These are phyloP conservation scores for Chelonus insularis DNA, from an alignment of 1,140 invertebrate genomes.

Conservation along the genomic window DNA sequence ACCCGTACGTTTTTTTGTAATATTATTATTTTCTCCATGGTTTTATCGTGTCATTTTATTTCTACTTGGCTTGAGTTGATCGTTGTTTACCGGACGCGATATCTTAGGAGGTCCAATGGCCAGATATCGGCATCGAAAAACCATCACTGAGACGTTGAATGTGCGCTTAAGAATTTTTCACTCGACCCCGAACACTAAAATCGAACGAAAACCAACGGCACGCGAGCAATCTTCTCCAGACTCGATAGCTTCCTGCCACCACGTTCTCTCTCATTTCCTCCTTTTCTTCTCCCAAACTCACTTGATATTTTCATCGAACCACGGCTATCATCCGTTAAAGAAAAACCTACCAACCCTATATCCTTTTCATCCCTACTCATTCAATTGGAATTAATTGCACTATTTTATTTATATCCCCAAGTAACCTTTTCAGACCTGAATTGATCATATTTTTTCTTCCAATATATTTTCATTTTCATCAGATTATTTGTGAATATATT, in stretches of 20 bases:
- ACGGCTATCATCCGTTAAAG: slow-evolving; percentile 6
- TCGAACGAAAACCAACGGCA: slow-evolving; percentile 29
- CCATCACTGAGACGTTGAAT: background rate
- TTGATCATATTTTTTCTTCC: background rate
- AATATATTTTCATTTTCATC: too few species aligned
- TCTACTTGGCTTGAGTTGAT: slow-evolving; percentile 19
- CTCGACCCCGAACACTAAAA: slow-evolving; percentile 13
- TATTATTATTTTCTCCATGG: slow-evolving; percentile 42
- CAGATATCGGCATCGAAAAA: slow-evolving; percentile 1
- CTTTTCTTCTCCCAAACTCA: slow-evolving; percentile 2
- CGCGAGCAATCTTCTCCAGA: slow-evolving; percentile 27
- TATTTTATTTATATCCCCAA: slow-evolving; percentile 9
- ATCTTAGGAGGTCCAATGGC: background rate
- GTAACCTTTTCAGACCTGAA: background rate
- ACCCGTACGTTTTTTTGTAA: slow-evolving; percentile 30
- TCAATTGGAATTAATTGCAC: slow-evolving; percentile 23
- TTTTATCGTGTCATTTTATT: slow-evolving; percentile 32
- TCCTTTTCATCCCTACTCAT: slow-evolving; percentile 12
- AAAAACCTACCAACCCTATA: background rate
- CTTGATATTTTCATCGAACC: slow-evolving; percentile 27
- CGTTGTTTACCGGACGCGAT: slow-evolving; percentile 17
- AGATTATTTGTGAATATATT: too few species aligned
- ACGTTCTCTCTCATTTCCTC: slow-evolving; percentile 14
- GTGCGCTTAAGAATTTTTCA: slow-evolving; percentile 33
- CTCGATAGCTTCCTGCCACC: slow-evolving; percentile 25